A percentile compares a stretch with the other conserved stretches of the same genome.
These are phyloP conservation scores for Mandrillus leucophaeus DNA, from an alignment of 2,113 vertebrate species.

Conservation along the genomic window DNA sequence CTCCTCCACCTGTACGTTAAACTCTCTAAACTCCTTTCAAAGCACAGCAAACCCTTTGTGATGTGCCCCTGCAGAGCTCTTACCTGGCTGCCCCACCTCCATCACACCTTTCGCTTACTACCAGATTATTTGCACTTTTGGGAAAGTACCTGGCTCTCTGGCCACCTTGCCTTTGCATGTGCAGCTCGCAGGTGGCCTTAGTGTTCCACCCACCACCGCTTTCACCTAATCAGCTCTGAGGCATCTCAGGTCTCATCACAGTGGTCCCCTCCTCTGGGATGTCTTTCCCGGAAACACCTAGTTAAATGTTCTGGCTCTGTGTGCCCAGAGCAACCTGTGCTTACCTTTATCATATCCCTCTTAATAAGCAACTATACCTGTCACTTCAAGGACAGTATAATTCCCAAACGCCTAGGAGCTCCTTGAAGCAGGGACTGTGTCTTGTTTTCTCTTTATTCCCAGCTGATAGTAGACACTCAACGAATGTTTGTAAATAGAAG, in stretches of 20 bases:
- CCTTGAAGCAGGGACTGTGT: not conserved
- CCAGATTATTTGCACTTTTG: not conserved
- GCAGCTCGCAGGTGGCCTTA: not conserved
- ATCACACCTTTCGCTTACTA: not conserved
- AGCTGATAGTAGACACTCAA: not conserved
- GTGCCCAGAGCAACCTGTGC: not conserved
- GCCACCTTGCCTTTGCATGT: not conserved
- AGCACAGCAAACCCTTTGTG: not conserved
- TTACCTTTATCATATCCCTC: not conserved
- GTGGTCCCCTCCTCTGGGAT: no score
- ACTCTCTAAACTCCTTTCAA: not conserved
- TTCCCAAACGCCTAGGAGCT: not conserved
- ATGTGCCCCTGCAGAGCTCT: not conserved
- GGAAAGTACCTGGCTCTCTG: not conserved
- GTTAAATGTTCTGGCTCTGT: no score
- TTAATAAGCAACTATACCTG: rapidly evolving
- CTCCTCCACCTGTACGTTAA: not conserved
- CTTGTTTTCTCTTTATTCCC: not conserved
- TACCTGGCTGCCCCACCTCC: not conserved
- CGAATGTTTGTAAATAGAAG: not conserved
- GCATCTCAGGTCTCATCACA: not conserved
- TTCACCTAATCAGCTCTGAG: not conserved
- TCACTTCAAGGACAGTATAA: not conserved
- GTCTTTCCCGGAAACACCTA: no score
- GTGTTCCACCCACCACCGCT: not conserved